A percentile compares a stretch with the other conserved stretches of the same genome.
phyloP scores from a whole-genome alignment of 2,888 invertebrate genomes.

The Sisyra nigra region DNA sequence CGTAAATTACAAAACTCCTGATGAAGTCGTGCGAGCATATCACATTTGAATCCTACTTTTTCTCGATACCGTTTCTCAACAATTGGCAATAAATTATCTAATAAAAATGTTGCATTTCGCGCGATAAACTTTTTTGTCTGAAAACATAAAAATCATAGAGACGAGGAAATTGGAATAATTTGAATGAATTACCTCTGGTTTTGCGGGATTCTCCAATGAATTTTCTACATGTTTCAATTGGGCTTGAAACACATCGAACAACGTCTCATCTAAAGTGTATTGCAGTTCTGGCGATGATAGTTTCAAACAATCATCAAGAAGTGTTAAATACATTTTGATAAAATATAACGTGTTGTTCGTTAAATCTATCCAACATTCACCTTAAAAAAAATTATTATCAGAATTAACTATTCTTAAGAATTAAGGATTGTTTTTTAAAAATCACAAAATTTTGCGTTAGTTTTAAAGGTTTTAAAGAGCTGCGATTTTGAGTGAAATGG shows the following conservation, averaged over 20 bases:
- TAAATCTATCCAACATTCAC: constrained; percentile 54
- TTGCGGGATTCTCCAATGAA: constrained; percentile 35
- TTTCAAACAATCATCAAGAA: constrained; percentile 61
- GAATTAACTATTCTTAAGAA: too few species aligned
- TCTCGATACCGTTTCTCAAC: constrained; percentile 44
- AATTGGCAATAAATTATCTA: constrained; percentile 45
- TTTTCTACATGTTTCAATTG: constrained; percentile 49
- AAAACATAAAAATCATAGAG: constrained; percentile 13
- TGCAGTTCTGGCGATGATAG: constrained; percentile 60
- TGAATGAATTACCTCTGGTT: constrained; percentile 32
- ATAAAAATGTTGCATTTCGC: constrained; percentile 55
- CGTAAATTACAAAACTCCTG: constrained; percentile 36
- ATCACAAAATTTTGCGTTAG: too few species aligned
- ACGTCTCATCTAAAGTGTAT: constrained; percentile 52
- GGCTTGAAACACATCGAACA: constrained; percentile 55
- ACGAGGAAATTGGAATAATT: too few species aligned
- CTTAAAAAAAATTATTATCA: constrained; percentile 22
- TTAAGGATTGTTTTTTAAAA: too few species aligned
- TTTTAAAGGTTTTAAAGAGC: too few species aligned
- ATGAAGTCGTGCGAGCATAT: constrained; percentile 31
- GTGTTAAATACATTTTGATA: constrained; percentile 53
- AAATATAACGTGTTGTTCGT: constrained; percentile 70
- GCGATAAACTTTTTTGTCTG: constrained; percentile 32
- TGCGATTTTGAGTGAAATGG: too few species aligned
- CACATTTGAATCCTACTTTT: constrained; percentile 40